Base-by-base conservation (phyloP, 2,888 invertebrate species). In the Callyntrura sp. region DNA sequence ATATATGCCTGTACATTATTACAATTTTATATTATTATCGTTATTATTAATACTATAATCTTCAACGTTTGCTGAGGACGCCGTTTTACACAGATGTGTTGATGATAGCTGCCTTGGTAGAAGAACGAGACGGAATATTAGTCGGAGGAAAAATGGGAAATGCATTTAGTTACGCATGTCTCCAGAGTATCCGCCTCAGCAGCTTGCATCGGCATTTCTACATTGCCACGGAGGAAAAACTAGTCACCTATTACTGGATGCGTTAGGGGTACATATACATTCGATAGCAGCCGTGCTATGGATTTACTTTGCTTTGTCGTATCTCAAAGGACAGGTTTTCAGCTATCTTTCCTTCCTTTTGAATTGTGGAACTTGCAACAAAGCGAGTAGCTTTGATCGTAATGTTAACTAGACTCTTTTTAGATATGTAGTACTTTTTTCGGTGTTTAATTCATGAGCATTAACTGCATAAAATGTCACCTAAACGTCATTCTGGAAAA, bases 91-190 rank as follows among this genome's bases (percentile, higher is more conserved):
- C 85, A 85, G 76, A 85, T 73, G 76, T 76, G 43, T 20, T 65
- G 45, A 65, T 68, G 45, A 45, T 45, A 65, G 48, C 83, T 45
- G 65, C 35, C 55, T n/a, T 23, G 20, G 45, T 45, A 20, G 20
- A 73, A 20, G 20, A 65, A 65, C 23, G 23, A 17, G 9, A 70
- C 0, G 8, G 17, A 70, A 70, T 14, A n/a, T n/a, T n/a, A n/a
- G n/a, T n/a, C n/a, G n/a, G n/a, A 20, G 17, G 8, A 20, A 35
- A 48, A 78, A 35, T n/a, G 81, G 87, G 87, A 81, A 81, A 20
- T 70, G 68, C 65, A 81, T 79, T 62, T 86, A 48, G 35, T 65
- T 87, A 87, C 81, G 86, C 86, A 86, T 86, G 86, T 86, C 87
- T 81, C 55, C 14, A 5, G n/a, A 43, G 81, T 68, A 79, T 86